phyloP scores from a whole-genome alignment of 2,113 vertebrate species.

The Takifugu bimaculatus region DNA sequence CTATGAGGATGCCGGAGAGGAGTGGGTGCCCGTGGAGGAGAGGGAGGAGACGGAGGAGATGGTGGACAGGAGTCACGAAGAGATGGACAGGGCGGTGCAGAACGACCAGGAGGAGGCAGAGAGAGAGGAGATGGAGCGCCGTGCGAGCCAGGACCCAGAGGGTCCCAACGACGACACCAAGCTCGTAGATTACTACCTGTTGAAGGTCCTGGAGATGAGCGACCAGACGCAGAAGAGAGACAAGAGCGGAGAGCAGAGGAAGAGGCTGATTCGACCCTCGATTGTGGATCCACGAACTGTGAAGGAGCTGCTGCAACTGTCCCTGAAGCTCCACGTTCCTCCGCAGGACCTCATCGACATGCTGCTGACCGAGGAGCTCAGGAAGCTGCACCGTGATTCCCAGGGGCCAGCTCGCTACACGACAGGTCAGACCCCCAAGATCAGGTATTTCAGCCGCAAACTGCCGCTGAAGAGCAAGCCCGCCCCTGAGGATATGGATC shows the following conservation, averaged over 20 bases:
- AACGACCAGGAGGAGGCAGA: conserved; percentile 71
- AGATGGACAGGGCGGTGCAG: conserved; percentile 77
- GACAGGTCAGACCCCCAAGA: conserved; percentile 76
- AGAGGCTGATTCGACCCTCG: conserved; percentile 78
- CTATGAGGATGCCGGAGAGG: conserved; percentile 92
- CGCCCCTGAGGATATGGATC: conserved; percentile 83
- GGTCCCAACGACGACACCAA: conserved; percentile 85
- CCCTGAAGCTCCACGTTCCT: conserved; percentile 92
- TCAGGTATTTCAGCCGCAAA: conserved; percentile 79
- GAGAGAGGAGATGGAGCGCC: conserved; percentile 79
- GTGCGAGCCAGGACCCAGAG: conserved; percentile 74
- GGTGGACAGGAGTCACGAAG: conserved; percentile 86
- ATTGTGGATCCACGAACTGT: conserved; percentile 84
- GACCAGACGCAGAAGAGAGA: conserved; percentile 74
- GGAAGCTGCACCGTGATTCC: conserved; percentile 78
- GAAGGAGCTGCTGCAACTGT: conserved; percentile 90
- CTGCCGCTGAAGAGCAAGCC: conserved; percentile 78
- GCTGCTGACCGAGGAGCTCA: conserved; percentile 85
- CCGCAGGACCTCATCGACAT: conserved; percentile 94
- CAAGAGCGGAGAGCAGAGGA: conserved; percentile 70
- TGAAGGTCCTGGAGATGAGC: conserved; percentile 84
- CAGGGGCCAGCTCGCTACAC: conserved; percentile 71
- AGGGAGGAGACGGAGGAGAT: conserved; percentile 91
- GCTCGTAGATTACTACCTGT: conserved; percentile 82
- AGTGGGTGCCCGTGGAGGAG: conserved; percentile 93